Base-by-base conservation (phyloP, 2,888 invertebrate genomes). In the Temnothorax ravouxi region DNA sequence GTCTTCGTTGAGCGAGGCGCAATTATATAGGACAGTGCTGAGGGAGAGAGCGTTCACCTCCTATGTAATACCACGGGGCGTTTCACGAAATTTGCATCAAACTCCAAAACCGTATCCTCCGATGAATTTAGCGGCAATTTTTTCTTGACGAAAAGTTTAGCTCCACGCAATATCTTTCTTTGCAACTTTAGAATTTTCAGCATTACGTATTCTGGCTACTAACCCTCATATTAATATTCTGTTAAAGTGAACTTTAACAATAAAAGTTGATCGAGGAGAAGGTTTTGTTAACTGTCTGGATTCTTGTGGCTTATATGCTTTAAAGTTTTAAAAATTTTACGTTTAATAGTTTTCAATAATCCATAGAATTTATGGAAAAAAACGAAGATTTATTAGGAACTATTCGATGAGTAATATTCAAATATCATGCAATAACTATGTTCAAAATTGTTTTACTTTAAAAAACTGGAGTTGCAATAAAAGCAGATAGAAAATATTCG, bases 1-100 rank as follows among this genome's bases (percentile, higher is more conserved):
- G 4, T 67, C 67, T 67, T 67, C 41, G 29, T 76, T 44, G 15
- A 29, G 54, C 34, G 47, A 59, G 34, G 29, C 21, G 44, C 44
- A 47, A 25, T n/a, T n/a, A 71, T 79, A 59, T 79, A 59, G 47
- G 47, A 59, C 34, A 72, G 13, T 18, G 18, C 52, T n/a, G 41
- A 50, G 50, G n/a, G 54, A 54, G 59, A 41, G 72, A 59, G 47
- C 72, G 47, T 80, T 80, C 72, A 80, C 59, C 71, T 47, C 59
- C 59, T 25, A 15, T 41, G n/a, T 77, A 77, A 69, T 29, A 67
- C 54, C 29, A 44, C 41, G 38, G 18, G 21, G 34, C 72, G 79
- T 72, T 59, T 59, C 72, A 52, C 47, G 50, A 80, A 69, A 80
- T 71, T 71, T 72, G 59, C 72, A 64, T 71, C 72, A 61, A 72